Evolutionary conservation across 30 jellyfish, hydroid and myxozoan species (phyloP).

Genomic region (Sanderia malayensis): DNA sequence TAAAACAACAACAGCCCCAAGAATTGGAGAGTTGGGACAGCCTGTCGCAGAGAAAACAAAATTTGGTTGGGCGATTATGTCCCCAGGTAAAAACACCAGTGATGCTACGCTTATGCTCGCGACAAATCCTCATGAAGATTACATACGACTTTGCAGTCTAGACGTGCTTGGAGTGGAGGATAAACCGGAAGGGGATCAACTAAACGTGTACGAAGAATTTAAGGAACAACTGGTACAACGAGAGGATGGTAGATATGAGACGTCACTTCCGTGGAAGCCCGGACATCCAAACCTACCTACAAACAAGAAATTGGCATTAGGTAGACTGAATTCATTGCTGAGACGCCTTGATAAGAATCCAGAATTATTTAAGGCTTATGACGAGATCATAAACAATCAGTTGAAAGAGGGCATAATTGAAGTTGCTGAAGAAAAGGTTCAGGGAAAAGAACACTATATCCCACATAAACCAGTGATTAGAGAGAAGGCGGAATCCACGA

Average conservation of each 20-base stretch:
- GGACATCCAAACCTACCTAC: not conserved
- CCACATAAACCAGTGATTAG: too few species aligned
- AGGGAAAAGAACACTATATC: too few species aligned
- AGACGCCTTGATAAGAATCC: slow-evolving; percentile 20
- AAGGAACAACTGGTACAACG: not conserved
- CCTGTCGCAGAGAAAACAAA: slow-evolving; percentile 27
- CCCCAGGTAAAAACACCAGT: not conserved
- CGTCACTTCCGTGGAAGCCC: not conserved
- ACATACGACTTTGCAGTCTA: not conserved
- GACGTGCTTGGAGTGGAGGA: slow-evolving; percentile 17
- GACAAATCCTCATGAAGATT: not conserved
- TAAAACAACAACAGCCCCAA: slow-evolving; percentile 24
- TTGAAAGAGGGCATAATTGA: slow-evolving; percentile 18
- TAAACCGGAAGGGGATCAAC: not conserved
- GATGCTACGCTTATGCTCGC: not conserved
- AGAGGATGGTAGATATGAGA: not conserved
- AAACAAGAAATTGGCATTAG: slow-evolving; percentile 13
- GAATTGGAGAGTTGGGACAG: slow-evolving; percentile 26
- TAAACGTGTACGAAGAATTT: not conserved
- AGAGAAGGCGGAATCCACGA: too few species aligned
- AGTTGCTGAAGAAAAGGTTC: slow-evolving; percentile 2
- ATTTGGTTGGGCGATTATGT: slow-evolving; percentile 11
- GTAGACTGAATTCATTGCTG: too few species aligned
- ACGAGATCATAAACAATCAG: slow-evolving; percentile 19
- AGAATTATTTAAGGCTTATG: slow-evolving; percentile 17